Conservation (phyloP, 2,797 vertebrate genomes). For the Chaenodraco wilsoni region DNA sequence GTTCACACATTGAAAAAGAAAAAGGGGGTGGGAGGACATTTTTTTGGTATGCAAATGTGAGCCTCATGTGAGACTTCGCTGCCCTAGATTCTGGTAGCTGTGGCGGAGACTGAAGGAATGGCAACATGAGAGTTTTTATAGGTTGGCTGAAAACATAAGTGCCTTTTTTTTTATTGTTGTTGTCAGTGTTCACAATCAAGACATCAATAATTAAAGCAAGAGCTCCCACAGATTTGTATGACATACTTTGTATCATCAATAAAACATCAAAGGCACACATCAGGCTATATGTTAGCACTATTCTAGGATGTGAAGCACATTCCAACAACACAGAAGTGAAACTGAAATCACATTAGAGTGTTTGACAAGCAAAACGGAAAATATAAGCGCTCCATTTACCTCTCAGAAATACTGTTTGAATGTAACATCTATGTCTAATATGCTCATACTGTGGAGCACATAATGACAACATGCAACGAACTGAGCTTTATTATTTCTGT, state of each 20-base stretch:
- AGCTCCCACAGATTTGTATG: slow-evolving; percentile 68
- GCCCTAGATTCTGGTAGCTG: slow-evolving; percentile 81
- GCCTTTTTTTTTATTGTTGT: slow-evolving; percentile 53
- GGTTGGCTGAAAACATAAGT: slow-evolving; percentile 56
- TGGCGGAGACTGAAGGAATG: slow-evolving; percentile 70
- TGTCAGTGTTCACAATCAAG: slow-evolving; percentile 67
- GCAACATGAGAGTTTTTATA: slow-evolving; percentile 36
- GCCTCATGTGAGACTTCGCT: slow-evolving; percentile 81
- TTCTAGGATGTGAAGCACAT: slow-evolving; percentile 34
- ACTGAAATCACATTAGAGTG: background rate
- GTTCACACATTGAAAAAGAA: slow-evolving; percentile 71
- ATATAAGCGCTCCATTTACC: slow-evolving; percentile 17
- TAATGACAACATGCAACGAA: slow-evolving; percentile 1
- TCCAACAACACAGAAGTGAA: slow-evolving; percentile 14
- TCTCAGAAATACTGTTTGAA: slow-evolving; percentile 9
- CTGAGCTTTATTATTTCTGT: background rate
- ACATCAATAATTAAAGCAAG: slow-evolving; percentile 77
- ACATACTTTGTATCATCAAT: slow-evolving; percentile 84
- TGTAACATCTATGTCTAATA: slow-evolving; percentile 3
- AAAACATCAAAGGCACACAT: slow-evolving; percentile 75
- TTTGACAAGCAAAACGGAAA: slow-evolving; percentile 20
- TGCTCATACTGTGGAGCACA: slow-evolving; percentile 3
- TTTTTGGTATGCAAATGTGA: slow-evolving; percentile 83
- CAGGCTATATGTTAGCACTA: slow-evolving; percentile 40
- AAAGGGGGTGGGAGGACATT: slow-evolving; percentile 60